A percentile compares a stretch with the other conserved stretches of the same genome.
These are phyloP conservation scores for Bembecia ichneumoniformis DNA, from an alignment of 2,888 invertebrate species.

Conservation along the genomic window DNA sequence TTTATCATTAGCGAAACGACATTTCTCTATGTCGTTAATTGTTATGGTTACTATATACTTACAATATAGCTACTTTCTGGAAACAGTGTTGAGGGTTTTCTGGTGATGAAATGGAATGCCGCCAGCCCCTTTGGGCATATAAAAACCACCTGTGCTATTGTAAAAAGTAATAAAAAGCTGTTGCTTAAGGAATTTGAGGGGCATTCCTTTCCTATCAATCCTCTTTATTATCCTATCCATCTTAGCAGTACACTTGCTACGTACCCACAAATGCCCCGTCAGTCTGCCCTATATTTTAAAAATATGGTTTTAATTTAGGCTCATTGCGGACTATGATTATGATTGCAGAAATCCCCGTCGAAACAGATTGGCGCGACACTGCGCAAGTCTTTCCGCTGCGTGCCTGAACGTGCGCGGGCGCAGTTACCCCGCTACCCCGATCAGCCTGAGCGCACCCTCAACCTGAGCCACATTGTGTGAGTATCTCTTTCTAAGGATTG, in stretches of 20 bases:
- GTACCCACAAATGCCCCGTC: neutral
- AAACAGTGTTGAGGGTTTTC: no score
- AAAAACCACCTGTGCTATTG: no score
- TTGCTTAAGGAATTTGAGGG: no score
- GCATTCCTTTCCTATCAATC: no score
- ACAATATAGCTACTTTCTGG: no score
- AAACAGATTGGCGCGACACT: slow-evolving; percentile 97
- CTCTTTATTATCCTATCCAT: no score
- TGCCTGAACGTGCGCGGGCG: slow-evolving; percentile 88
- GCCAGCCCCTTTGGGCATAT: no score
- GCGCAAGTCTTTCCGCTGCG: slow-evolving; percentile 97
- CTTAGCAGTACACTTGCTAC: neutral
- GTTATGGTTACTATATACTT: no score
- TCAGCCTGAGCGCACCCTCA: slow-evolving; percentile 93
- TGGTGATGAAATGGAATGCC: no score
- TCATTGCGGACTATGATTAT: neutral
- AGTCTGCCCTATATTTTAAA: neutral
- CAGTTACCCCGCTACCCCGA: slow-evolving; percentile 92
- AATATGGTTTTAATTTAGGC: neutral
- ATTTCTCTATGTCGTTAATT: no score
- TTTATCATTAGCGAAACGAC: no score
- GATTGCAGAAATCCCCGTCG: slow-evolving; percentile 89
- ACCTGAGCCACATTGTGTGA: slow-evolving; percentile 96
- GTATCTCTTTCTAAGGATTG: slow-evolving; percentile 34
- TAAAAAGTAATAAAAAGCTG: no score